Evolutionary conservation across 1,140 invertebrate genomes (phyloP).

Genomic region (Tyrophagus putrescentiae): DNA sequence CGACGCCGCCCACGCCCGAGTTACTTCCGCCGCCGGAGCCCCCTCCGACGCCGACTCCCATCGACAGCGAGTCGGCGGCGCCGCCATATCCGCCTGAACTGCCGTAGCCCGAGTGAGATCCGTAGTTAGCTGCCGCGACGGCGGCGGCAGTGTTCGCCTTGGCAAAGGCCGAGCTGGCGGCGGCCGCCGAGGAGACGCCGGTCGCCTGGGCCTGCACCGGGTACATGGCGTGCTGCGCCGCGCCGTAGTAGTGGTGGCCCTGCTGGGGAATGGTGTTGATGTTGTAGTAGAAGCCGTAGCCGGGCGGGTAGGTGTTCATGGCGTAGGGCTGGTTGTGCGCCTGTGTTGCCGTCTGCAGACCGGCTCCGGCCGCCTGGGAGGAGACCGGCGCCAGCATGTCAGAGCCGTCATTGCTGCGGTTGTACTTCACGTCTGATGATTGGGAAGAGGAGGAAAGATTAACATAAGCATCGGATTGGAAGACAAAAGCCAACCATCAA

Average conservation of each 20-base stretch:
- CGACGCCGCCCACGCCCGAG: no score
- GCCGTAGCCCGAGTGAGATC: conserved; percentile 24
- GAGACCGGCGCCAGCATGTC: conserved; percentile 17
- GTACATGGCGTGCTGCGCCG: not conserved
- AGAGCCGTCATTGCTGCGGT: not conserved
- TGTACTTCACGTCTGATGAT: conserved; percentile 19
- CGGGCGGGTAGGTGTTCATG: conserved; percentile 15
- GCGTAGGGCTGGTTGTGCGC: conserved; percentile 18
- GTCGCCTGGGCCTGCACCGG: conserved; percentile 2
- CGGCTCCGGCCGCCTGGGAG: conserved; percentile 1
- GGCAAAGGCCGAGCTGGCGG: not conserved
- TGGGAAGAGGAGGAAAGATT: not conserved
- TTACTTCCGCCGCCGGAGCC: no score
- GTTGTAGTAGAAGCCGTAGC: conserved; percentile 20
- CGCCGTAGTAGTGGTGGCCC: not conserved
- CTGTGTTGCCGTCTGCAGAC: not conserved
- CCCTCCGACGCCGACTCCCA: conserved; percentile 2
- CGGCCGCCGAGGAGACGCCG: not conserved
- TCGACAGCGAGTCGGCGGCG: no score
- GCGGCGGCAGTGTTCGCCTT: conserved; percentile 9
- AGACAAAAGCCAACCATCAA: conserved; percentile 4
- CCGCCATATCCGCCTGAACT: conserved; percentile 20
- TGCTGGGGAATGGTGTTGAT: conserved; percentile 2
- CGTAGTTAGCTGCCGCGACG: conserved; percentile 17
- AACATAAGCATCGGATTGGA: conserved; percentile 6